These are phyloP conservation scores for Panthera leo DNA, from an alignment of 2,113 vertebrate genomes.

Conservation along the genomic window DNA sequence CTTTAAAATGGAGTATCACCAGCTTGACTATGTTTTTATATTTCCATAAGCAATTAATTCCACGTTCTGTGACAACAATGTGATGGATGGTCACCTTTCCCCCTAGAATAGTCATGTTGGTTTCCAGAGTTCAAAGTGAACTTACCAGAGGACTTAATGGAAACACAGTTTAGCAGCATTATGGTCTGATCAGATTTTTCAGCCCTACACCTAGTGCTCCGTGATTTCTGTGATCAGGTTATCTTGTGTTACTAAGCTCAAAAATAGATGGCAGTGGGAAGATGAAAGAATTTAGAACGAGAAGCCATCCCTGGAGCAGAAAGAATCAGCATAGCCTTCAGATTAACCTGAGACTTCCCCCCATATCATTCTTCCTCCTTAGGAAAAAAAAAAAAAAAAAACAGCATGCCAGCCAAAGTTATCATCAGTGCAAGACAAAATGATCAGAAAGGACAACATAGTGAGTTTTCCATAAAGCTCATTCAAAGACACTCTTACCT, in stretches of 20 bases:
- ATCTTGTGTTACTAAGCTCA: neutral
- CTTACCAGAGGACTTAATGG: neutral
- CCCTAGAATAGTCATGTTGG: neutral
- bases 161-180: neutral
- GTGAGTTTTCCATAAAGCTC: neutral
- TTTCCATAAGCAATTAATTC: constrained; percentile 14
- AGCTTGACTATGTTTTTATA: neutral
- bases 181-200: neutral
- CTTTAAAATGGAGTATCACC: neutral
- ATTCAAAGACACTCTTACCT: neutral
- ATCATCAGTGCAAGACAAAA: neutral
- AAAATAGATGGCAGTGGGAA: neutral
- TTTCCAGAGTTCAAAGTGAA: constrained; percentile 33
- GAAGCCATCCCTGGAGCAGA: neutral
- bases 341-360: neutral
- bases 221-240: neutral
- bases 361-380: neutral
- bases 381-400: too few relatives aligned
- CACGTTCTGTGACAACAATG: neutral
- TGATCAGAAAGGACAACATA: neutral
- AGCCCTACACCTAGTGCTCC: neutral
- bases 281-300: neutral
- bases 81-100: neutral
- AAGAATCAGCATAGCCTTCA: neutral
- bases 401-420: neutral